Conservation (phyloP, 1,140 invertebrate genomes). For the Drosophila ogumai region DNA sequence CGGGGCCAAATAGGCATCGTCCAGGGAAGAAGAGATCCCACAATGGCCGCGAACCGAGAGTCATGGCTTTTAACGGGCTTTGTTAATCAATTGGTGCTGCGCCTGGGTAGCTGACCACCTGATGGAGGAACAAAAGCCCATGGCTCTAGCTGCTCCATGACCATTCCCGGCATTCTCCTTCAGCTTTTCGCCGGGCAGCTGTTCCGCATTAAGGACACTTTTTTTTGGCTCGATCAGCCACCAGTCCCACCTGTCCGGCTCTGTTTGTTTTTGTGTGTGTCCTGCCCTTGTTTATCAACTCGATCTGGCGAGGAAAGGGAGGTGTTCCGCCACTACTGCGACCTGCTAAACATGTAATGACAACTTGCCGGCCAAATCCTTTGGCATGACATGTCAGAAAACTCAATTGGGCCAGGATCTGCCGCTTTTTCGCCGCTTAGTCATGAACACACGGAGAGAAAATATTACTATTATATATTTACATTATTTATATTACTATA, state of each 20-base stretch:
- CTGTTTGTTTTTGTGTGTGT: conserved; percentile 53
- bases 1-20: conserved; percentile 66
- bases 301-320: conserved; percentile 9
- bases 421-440: conserved; percentile 56
- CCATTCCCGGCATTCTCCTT: conserved; percentile 14
- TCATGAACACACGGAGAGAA: conserved; percentile 43
- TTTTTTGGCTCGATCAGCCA: conserved; percentile 5
- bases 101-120: conserved; percentile 34
- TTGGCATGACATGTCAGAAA: conserved; percentile 69
- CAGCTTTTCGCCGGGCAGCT: conserved; percentile 37
- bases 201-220: conserved; percentile 36
- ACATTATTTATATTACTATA: too few species aligned
- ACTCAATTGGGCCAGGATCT: conserved; percentile 62
- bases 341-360: conserved; percentile 71
- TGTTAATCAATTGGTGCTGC: conserved; percentile 65
- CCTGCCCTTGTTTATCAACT: conserved; percentile 59
- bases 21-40: conserved; percentile 35
- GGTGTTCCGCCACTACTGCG: conserved; percentile 1
- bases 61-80: conserved; percentile 78
- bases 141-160: conserved; percentile 8
- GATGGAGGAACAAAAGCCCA: conserved; percentile 18
- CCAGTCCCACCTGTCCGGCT: conserved; percentile 43
- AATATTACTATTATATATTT: background rate
- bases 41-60: conserved; percentile 60
- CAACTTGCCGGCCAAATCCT: conserved; percentile 67